Evolutionary conservation across 2,888 invertebrate genomes (phyloP), one percentile per base, ranked within the genome.

Genomic region (Drosophila parthenogenetica): DNA sequence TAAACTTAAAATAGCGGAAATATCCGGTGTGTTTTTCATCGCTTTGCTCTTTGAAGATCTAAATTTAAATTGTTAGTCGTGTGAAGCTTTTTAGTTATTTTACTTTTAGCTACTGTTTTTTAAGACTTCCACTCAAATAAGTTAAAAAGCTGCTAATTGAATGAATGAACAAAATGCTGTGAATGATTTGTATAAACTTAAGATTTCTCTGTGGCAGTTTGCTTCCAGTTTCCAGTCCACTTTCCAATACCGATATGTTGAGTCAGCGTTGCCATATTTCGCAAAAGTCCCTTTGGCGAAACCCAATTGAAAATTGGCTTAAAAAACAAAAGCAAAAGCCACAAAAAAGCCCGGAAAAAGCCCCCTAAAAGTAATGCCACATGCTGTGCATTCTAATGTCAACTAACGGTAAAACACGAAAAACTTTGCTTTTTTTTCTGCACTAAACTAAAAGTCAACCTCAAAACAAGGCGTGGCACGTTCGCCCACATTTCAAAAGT

Each of bases 401-500:
- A 68, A 63, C 66, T 63, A 59, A 51, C 51, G 5, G 43, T 32
- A 11, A 35, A 57, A 29, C 13, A 55, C 49, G 17, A 60, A 35
- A 70, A 73, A 73, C 64, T 75, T 73, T 16, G 8, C 43, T 29
- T 29, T 8, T 49, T 19, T 29, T 8, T 17, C 35, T 73, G 46
- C 64, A 48, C 54, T 43, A 64, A 79, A 79, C 80, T 72, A 72
- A 76, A 79, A 77, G 72, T 72, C 59, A 76, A 70, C 50, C 42
- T 50, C 75, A 59, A 66, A 35, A 57, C 11, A 17, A 50, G 81
- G 87, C 75, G 81, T 81, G 81, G 75, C 81, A 72, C 68, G 60
- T 65, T 49, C 68, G 77, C 84, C 83, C 55, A 77, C 69, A 68
- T 78, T 77, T 68, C 57, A 85, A 71, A 57, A 35, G 77, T 69